Evolutionary conservation across 1,140 invertebrate genomes (phyloP).

Genomic region (Euglossa dilemma): DNA sequence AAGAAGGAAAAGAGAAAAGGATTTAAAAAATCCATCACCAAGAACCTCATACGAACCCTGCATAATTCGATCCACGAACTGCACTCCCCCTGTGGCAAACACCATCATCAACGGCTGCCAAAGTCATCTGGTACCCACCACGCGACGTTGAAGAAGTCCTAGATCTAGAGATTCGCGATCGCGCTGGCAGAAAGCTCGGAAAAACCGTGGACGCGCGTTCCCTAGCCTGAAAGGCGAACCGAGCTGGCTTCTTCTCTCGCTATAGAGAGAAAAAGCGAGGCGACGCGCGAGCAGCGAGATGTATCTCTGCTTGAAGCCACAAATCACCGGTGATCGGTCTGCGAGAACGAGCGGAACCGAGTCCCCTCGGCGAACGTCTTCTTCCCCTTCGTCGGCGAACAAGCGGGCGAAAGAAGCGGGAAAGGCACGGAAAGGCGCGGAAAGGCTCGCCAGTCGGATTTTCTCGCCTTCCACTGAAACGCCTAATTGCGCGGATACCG

Average conservation of each 20-base stretch:
- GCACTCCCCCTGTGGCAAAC: too few relatives aligned
- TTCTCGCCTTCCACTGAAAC: conserved; percentile 40
- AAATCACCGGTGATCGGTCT: not conserved
- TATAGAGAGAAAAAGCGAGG: not conserved
- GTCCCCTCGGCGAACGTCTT: not conserved
- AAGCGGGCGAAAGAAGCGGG: not conserved
- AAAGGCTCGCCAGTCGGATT: conserved; percentile 41
- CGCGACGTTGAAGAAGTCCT: not conserved
- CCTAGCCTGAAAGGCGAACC: too few relatives aligned
- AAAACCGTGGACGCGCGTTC: not conserved
- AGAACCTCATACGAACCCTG: too few relatives aligned
- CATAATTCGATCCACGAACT: too few relatives aligned
- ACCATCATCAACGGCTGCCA: too few relatives aligned
- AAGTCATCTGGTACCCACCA: not conserved
- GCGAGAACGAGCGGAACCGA: not conserved
- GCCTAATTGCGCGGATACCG: conserved; percentile 59
- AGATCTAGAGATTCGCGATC: too few relatives aligned
- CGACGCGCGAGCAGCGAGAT: not conserved
- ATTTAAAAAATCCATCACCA: too few relatives aligned
- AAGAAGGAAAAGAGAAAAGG: too few relatives aligned
- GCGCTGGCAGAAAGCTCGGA: not conserved
- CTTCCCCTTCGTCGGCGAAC: not conserved
- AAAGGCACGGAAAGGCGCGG: not conserved
- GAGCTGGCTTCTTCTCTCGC: not conserved
- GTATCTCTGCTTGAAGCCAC: not conserved